These are phyloP conservation scores for Ceraclea dissimilis DNA, from an alignment of 2,888 invertebrate genomes.

Conservation along the genomic window DNA sequence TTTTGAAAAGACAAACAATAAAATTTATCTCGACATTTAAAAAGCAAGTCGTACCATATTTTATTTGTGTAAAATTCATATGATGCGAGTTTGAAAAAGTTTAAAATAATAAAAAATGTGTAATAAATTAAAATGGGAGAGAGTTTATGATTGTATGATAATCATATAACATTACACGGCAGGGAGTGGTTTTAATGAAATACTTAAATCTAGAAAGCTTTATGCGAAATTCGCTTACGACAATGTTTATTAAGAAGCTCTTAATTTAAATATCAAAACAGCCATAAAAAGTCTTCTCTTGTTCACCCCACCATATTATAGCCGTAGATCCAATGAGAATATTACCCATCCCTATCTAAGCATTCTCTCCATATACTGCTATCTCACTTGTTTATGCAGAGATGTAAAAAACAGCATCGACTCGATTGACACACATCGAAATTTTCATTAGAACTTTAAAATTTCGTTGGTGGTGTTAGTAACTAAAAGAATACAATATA, in stretches of 20 bases:
- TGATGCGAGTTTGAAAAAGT: too few species aligned
- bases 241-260: conserved; percentile 18
- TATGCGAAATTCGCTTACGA: conserved; percentile 13
- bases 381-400: not conserved
- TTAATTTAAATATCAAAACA: conserved; percentile 23
- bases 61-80: too few species aligned
- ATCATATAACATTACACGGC: not conserved
- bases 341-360: not conserved
- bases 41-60: too few species aligned
- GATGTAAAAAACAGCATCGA: too few species aligned
- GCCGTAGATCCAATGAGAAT: not conserved
- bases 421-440: too few species aligned
- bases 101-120: not conserved
- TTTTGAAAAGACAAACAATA: too few species aligned
- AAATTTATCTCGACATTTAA: too few species aligned
- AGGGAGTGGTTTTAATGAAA: conserved; percentile 4
- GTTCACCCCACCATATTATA: not conserved
- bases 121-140: not conserved
- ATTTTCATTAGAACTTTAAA: too few species aligned
- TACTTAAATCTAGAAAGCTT: conserved; percentile 14
- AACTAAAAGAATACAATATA: too few species aligned
- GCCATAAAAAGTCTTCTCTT: conserved; percentile 15
- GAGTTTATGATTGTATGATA: conserved; percentile 3
- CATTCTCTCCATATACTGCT: not conserved
- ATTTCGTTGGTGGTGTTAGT: too few species aligned